These are phyloP conservation scores for Decapterus maruadsi DNA, from an alignment of 2,797 vertebrate species.

Conservation along the genomic window DNA sequence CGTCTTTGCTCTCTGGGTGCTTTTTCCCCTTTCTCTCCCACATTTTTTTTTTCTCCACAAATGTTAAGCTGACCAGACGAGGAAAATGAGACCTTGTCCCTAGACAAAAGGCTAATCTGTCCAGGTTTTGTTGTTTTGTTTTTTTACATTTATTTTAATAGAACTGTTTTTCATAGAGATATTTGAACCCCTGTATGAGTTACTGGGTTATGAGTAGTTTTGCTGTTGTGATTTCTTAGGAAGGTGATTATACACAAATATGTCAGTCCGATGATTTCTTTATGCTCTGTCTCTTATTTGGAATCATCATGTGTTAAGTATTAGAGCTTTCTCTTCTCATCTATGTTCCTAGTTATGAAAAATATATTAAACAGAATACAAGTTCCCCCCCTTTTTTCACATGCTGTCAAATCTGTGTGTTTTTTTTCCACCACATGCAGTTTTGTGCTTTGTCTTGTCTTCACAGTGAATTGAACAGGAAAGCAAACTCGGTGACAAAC, in stretches of 20 bases:
- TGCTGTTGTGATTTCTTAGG: background rate
- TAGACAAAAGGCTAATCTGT: constrained; percentile 14
- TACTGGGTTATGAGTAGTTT: background rate
- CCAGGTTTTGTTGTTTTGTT: constrained; percentile 16
- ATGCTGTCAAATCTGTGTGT: background rate
- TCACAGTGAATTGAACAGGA: constrained; percentile 92
- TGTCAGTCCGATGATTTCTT: background rate
- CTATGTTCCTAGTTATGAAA: no score
- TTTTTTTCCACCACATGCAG: background rate
- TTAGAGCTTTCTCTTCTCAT: no score
- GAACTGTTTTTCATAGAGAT: background rate
- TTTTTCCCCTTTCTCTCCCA: constrained; percentile 60
- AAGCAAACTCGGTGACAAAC: constrained; percentile 89
- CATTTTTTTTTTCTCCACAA: constrained; percentile 48
- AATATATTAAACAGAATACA: no score
- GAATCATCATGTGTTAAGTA: no score
- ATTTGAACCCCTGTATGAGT: background rate
- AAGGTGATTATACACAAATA: background rate
- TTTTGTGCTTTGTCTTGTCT: constrained; percentile 29
- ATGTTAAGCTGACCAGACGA: constrained; percentile 63
- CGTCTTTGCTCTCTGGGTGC: constrained; percentile 72
- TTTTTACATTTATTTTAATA: background rate
- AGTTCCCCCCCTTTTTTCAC: background rate
- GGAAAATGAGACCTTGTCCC: constrained; percentile 44
- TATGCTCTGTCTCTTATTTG: no score